Evolutionary conservation across 1,140 invertebrate species (phyloP).

Genomic region (Microplitis mediator): DNA sequence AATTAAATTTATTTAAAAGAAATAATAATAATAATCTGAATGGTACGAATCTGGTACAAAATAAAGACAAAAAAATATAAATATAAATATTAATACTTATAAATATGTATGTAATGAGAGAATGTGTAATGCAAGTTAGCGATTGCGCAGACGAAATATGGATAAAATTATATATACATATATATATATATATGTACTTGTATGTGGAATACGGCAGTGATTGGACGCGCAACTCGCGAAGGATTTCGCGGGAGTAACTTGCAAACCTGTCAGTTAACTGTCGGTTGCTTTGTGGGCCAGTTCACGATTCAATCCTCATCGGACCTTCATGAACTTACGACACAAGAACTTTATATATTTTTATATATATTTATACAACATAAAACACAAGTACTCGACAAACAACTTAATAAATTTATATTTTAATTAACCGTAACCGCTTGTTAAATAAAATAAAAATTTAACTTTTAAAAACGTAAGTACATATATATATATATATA

Average conservation of each 20-base stretch:
- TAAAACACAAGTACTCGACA: no score
- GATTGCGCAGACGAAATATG: conserved; percentile 43
- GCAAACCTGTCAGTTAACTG: conserved; percentile 43
- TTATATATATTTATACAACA: background rate
- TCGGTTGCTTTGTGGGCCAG: conserved; percentile 42
- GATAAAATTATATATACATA: background rate
- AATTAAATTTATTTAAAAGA: no score
- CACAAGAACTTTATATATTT: no score
- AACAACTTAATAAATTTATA: no score
- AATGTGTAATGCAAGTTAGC: conserved; percentile 6
- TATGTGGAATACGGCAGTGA: conserved; percentile 7
- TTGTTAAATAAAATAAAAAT: no score
- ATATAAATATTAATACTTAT: background rate
- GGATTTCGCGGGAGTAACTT: conserved; percentile 32
- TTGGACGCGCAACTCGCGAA: conserved; percentile 11
- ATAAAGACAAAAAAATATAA: no score
- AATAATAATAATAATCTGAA: no score
- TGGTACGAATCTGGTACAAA: no score
- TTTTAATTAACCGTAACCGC: no score
- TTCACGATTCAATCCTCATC: conserved; percentile 13
- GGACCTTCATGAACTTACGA: background rate
- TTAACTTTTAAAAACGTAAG: no score
- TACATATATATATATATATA: no score
- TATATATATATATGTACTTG: conserved; percentile 25
- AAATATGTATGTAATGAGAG: background rate